Conservation (phyloP, 2,113 vertebrate genomes). For the Thalassarche chlororhynchos region DNA sequence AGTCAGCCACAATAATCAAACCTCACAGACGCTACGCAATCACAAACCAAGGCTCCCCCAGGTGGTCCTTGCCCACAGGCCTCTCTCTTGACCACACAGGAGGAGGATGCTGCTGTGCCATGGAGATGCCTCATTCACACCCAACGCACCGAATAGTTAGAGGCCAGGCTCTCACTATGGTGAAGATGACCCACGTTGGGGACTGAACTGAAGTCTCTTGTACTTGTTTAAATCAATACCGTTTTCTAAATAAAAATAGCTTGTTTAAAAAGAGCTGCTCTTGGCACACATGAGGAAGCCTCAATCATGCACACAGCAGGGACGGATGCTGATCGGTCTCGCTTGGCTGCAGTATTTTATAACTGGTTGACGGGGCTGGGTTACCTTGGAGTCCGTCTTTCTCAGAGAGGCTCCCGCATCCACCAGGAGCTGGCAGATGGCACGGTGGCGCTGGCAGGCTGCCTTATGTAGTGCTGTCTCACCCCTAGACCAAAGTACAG, state of each 20-base stretch:
- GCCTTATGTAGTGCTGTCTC: constrained; percentile 96
- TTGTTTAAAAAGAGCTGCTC: background rate
- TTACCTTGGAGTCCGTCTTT: constrained; percentile 92
- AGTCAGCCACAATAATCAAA: background rate
- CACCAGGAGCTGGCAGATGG: constrained; percentile 87
- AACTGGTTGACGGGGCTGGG: background rate
- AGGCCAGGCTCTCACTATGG: background rate
- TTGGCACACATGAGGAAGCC: background rate
- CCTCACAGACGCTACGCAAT: background rate
- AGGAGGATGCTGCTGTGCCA: background rate
- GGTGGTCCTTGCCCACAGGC: background rate
- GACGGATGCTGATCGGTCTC: background rate
- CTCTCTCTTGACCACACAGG: constrained; percentile 12
- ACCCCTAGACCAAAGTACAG: constrained; percentile 82
- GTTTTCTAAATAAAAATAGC: background rate
- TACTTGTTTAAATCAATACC: constrained; percentile 8
- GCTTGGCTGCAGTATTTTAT: background rate
- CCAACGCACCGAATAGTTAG: background rate
- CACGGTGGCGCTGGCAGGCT: constrained; percentile 85
- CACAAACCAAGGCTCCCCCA: background rate
- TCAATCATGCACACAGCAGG: background rate
- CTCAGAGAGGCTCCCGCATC: constrained; percentile 90
- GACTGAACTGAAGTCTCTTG: background rate
- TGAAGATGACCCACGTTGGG: background rate
- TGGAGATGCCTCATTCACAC: background rate